These are phyloP conservation scores for Altica lythri DNA, from an alignment of 2,888 invertebrate species.

Conservation along the genomic window DNA sequence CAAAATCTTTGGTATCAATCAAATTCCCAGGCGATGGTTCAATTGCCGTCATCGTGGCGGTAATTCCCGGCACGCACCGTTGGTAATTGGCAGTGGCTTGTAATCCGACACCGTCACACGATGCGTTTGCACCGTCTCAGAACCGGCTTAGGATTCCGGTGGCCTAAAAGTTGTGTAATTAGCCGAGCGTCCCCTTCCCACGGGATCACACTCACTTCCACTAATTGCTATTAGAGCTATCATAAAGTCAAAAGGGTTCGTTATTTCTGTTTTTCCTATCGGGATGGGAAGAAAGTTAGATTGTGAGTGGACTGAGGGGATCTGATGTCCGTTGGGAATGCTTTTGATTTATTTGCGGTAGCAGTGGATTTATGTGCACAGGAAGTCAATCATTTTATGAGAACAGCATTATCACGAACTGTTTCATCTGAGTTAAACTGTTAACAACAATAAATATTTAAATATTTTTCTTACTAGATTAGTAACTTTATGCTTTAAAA, in stretches of 20 bases:
- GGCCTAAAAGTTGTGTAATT: slow-evolving; percentile 49
- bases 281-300: slow-evolving; percentile 22
- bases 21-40: slow-evolving; percentile 5
- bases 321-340: slow-evolving; percentile 16
- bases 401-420: too few species aligned
- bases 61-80: slow-evolving; percentile 42
- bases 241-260: slow-evolving; percentile 49
- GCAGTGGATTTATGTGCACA: slow-evolving; percentile 10
- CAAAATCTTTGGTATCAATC: slow-evolving; percentile 6
- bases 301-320: slow-evolving; percentile 17
- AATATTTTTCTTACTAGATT: too few species aligned
- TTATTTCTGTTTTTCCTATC: slow-evolving; percentile 35
- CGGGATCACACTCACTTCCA: slow-evolving; percentile 42
- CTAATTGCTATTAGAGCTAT: slow-evolving; percentile 50
- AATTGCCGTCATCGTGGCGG: slow-evolving; percentile 19
- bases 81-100: slow-evolving; percentile 52
- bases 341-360: slow-evolving; percentile 27
- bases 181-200: slow-evolving; percentile 44
- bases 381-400: slow-evolving; percentile 19
- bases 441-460: too few species aligned
- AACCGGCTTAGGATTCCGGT: slow-evolving; percentile 56
- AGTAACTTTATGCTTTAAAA: too few species aligned
- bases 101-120: slow-evolving; percentile 52
- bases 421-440: too few species aligned
- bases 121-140: slow-evolving; percentile 42